A percentile compares a stretch with the other conserved stretches of the same genome.
Conservation (phyloP, 2,888 invertebrate species). For the Camponotus fellah region DNA sequence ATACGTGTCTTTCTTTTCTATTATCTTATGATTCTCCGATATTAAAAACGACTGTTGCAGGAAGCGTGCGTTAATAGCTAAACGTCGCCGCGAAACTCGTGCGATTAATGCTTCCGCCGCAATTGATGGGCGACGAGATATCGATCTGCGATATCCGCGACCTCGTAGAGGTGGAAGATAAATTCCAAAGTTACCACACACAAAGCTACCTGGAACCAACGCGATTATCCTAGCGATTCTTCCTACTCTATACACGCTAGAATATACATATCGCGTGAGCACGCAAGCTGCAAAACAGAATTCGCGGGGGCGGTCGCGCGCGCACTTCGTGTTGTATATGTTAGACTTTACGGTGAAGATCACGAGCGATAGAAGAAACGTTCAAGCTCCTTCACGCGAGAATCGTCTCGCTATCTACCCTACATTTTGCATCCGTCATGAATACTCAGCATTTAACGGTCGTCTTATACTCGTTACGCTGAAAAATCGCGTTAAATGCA, state of each 20-base stretch:
- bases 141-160: constrained; percentile 51
- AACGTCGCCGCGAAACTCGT: constrained; percentile 14
- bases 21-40: not conserved
- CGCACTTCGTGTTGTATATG: constrained; percentile 55
- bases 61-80: constrained; percentile 4
- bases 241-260: constrained; percentile 11
- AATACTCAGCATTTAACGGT: constrained; percentile 46
- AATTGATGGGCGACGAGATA: constrained; percentile 45
- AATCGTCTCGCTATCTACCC: constrained; percentile 56
- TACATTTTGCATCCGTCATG: constrained; percentile 57
- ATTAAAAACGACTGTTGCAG: not conserved
- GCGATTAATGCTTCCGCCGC: constrained; percentile 41
- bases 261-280: constrained; percentile 30
- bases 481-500: constrained; percentile 42
- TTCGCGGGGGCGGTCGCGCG: constrained; percentile 35
- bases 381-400: constrained; percentile 16
- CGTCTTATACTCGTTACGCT: constrained; percentile 44
- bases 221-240: constrained; percentile 36
- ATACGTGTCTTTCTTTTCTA: not conserved
- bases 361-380: constrained; percentile 44
- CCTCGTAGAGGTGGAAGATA: constrained; percentile 32
- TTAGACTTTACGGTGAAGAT: constrained; percentile 40
- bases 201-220: constrained; percentile 27
- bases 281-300: constrained; percentile 39
- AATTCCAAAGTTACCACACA: constrained; percentile 36